phyloP scores from a whole-genome alignment of 2,888 invertebrate genomes.

The Euzophera pinguis region DNA sequence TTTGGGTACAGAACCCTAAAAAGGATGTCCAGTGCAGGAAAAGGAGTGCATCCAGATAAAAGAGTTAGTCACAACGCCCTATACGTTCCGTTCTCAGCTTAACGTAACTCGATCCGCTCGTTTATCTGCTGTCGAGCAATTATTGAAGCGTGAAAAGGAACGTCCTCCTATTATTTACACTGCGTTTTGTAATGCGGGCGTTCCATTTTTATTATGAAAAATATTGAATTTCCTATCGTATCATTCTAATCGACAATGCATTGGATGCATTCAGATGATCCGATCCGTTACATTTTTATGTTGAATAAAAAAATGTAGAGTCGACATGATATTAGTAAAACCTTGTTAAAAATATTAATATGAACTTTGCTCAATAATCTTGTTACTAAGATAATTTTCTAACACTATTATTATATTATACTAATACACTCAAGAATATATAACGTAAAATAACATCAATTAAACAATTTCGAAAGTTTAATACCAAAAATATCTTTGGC shows the following conservation, averaged over 20 bases:
- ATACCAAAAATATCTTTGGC: no score
- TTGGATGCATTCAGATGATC: constrained; percentile 14
- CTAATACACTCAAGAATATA: no score
- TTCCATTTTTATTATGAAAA: constrained; percentile 60
- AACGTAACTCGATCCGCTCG: constrained; percentile 67
- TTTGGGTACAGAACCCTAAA: no score
- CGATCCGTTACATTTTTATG: constrained; percentile 9
- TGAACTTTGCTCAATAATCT: no score
- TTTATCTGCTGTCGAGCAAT: constrained; percentile 79
- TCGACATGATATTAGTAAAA: no score
- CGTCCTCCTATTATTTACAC: constrained; percentile 78
- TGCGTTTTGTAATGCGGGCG: constrained; percentile 77
- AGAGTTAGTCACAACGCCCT: constrained; percentile 59
- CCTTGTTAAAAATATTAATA: no score
- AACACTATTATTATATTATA: no score
- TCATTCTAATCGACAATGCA: constrained; percentile 16
- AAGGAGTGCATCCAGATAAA: constrained; percentile 36
- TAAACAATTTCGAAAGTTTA: no score
- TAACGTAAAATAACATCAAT: no score
- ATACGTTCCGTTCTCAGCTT: constrained; percentile 47
- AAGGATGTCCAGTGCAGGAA: constrained; percentile 12
- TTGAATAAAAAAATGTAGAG: neutral
- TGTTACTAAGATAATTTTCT: no score
- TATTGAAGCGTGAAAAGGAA: constrained; percentile 81
- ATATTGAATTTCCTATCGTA: constrained; percentile 72